Evolutionary conservation across 1,140 invertebrate genomes (phyloP).

Genomic region (Dendroctonus ponderosae): DNA sequence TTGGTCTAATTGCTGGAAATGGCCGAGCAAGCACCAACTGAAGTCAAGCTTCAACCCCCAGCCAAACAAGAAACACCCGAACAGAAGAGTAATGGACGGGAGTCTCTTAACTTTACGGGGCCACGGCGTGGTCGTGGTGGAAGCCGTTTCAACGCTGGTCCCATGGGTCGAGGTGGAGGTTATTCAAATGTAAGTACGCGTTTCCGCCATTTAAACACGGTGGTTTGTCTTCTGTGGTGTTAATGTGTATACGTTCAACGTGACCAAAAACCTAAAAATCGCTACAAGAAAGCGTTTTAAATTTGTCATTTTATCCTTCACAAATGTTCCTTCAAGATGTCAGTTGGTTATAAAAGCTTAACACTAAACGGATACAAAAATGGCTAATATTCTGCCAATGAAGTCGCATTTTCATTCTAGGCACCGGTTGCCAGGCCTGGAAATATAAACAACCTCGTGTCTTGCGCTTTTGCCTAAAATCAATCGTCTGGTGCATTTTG

Average conservation of each 20-base stretch:
- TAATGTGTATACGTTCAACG: background rate
- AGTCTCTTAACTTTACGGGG: constrained; percentile 12
- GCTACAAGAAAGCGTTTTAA: background rate
- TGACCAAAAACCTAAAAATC: background rate
- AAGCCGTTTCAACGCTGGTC: constrained; percentile 26
- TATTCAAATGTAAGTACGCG: constrained; percentile 18
- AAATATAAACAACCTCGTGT: too few species aligned
- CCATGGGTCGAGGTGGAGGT: constrained; percentile 9
- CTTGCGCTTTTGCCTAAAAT: too few species aligned
- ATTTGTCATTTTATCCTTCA: background rate
- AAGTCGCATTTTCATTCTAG: too few species aligned
- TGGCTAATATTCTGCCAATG: too few species aligned
- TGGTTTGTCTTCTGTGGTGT: background rate
- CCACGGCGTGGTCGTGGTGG: constrained; percentile 26
- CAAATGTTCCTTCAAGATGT: background rate
- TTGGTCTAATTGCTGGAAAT: too few species aligned
- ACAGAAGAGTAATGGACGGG: constrained; percentile 2
- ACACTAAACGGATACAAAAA: background rate
- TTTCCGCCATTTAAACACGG: background rate
- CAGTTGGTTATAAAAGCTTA: background rate
- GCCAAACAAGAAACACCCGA: constrained; percentile 10
- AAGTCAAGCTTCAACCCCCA: background rate
- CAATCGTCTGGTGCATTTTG: too few species aligned
- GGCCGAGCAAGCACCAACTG: constrained; percentile 1
- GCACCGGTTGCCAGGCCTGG: too few species aligned